Evolutionary conservation across 2,113 vertebrate species (phyloP).

Genomic region (Trichechus manatus): DNA sequence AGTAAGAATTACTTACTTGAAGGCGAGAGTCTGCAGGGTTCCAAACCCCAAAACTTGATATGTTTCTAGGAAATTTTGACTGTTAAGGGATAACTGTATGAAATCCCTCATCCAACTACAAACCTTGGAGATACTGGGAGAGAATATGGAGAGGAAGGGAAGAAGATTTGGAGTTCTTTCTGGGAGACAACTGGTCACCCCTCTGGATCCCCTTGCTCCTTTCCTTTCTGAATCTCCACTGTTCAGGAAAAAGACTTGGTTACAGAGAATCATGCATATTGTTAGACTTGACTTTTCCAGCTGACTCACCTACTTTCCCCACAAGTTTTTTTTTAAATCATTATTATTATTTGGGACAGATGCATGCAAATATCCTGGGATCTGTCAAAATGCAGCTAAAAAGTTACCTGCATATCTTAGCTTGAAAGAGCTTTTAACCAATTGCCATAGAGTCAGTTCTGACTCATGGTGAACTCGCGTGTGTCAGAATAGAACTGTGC

Average conservation of each 20-base stretch:
- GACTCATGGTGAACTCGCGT: not conserved
- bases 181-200: not conserved
- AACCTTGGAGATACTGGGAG: not conserved
- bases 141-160: not conserved
- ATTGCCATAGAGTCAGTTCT: not conserved
- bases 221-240: not conserved
- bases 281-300: not conserved
- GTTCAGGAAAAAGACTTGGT: not conserved
- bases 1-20: not conserved
- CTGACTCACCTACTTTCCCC: not conserved
- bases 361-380: not conserved
- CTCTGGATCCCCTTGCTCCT: not conserved
- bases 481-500: not conserved
- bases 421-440: not conserved
- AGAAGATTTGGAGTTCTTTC: not conserved
- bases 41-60: not conserved
- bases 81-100: not conserved
- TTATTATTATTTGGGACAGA: not conserved
- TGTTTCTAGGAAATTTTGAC: not conserved
- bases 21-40: not conserved
- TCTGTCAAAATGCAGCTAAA: slow-evolving; percentile 42
- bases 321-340: not conserved
- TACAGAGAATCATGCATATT: not conserved
- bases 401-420: not conserved
- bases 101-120: not conserved